Conservation (phyloP, 2,113 vertebrate genomes). For the Silurus glanis region DNA sequence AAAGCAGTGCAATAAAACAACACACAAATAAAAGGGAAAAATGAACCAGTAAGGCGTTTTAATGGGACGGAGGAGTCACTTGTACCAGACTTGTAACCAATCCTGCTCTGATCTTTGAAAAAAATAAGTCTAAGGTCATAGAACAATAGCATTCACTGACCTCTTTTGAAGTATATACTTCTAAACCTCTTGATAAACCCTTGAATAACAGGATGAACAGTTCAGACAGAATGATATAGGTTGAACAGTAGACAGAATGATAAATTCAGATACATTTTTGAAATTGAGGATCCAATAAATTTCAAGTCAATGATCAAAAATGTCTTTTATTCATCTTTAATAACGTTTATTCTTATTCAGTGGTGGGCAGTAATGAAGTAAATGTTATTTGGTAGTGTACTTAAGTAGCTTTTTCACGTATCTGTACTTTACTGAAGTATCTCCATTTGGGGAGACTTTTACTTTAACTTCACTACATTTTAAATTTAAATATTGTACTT, state of each 20-base stretch:
- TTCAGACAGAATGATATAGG: constrained; percentile 10
- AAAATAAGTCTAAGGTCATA: constrained; percentile 39
- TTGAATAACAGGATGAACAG: neutral
- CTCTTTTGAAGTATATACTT: constrained; percentile 44
- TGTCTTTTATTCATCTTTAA: neutral
- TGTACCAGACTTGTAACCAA: constrained; percentile 22
- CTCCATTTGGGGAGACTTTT: too few species aligned
- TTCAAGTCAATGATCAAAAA: neutral
- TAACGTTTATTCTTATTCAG: neutral
- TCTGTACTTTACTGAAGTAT: too few species aligned
- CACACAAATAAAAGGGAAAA: neutral
- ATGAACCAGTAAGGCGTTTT: neutral
- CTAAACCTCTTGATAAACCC: constrained; percentile 38
- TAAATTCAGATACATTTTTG: neutral
- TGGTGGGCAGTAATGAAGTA: too few species aligned
- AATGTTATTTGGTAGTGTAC: too few species aligned
- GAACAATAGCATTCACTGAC: constrained; percentile 38
- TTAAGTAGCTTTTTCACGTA: too few species aligned
- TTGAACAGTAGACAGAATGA: neutral
- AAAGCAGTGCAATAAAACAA: constrained; percentile 37
- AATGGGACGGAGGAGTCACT: constrained; percentile 36
- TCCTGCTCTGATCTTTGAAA: constrained; percentile 19
- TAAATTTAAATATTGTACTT: too few species aligned
- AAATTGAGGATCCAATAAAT: neutral
- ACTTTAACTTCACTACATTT: too few species aligned